These are phyloP conservation scores for Hydraecia micacea DNA, from an alignment of 2,888 invertebrate genomes.

Conservation along the genomic window DNA sequence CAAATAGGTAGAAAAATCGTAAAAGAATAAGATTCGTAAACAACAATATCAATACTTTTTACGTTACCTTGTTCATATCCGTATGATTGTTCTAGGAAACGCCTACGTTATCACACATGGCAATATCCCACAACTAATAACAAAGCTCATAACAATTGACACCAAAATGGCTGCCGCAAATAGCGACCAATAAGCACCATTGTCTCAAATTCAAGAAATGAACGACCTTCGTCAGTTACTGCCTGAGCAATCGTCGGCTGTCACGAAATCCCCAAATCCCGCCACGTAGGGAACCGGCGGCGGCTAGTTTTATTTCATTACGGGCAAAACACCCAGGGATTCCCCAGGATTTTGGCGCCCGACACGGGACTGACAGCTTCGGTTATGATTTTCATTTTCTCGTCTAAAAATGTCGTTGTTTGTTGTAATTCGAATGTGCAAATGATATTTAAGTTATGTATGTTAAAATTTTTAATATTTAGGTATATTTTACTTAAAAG, in stretches of 20 bases:
- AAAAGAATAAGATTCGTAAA: slow-evolving; percentile 6
- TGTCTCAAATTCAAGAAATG: slow-evolving; percentile 73
- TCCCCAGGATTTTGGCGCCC: slow-evolving; percentile 70
- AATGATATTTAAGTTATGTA: slow-evolving; percentile 19
- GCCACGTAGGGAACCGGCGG: slow-evolving; percentile 69
- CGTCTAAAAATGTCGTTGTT: slow-evolving; percentile 54
- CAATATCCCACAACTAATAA: slow-evolving; percentile 39
- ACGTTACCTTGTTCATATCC: slow-evolving; percentile 1
- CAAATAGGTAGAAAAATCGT: slow-evolving; percentile 6
- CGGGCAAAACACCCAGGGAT: slow-evolving; percentile 67
- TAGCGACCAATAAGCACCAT: slow-evolving; percentile 57
- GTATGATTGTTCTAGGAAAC: slow-evolving; percentile 20
- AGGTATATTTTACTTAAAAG: neutral
- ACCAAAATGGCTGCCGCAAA: slow-evolving; percentile 44
- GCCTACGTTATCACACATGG: slow-evolving; percentile 2
- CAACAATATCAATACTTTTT: slow-evolving; percentile 26
- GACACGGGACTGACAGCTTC: slow-evolving; percentile 66
- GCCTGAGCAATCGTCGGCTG: slow-evolving; percentile 73
- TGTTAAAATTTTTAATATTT: neutral
- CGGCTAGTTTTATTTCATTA: slow-evolving; percentile 80
- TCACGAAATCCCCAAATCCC: slow-evolving; percentile 72
- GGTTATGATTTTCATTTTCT: slow-evolving; percentile 69
- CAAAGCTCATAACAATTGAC: slow-evolving; percentile 50
- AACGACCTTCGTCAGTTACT: slow-evolving; percentile 76
- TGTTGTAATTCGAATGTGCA: slow-evolving; percentile 33